phyloP scores from a whole-genome alignment of 64 coral and sea anemone species.

The Trachythela sp. region DNA sequence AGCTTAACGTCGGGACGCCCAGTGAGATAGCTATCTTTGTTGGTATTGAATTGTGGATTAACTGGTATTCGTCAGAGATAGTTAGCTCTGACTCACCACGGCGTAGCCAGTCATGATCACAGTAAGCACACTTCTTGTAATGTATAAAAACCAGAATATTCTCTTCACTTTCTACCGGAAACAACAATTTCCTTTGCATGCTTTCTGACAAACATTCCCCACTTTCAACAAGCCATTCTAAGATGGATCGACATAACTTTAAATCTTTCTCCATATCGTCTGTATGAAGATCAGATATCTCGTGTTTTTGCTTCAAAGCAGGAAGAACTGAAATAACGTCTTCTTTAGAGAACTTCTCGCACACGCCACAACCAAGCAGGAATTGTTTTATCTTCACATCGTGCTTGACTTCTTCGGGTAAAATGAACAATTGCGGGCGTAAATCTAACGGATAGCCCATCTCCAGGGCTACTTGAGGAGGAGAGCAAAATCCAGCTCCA shows the following conservation, averaged over 20 bases:
- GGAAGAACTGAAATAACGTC: constrained; percentile 65
- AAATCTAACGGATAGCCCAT: not conserved
- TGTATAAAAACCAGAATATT: too few relatives aligned
- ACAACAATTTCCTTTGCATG: too few relatives aligned
- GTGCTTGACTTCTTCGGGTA: constrained; percentile 57
- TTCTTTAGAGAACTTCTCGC: constrained; percentile 61
- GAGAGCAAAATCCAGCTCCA: not conserved
- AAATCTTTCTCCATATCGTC: not conserved
- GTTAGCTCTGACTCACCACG: constrained; percentile 34
- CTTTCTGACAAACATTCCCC: not conserved
- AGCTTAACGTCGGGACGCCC: constrained; percentile 69
- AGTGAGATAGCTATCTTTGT: constrained; percentile 68
- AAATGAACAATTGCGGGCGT: constrained; percentile 29
- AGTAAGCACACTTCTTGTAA: not conserved
- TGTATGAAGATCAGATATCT: not conserved
- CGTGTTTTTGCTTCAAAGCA: not conserved
- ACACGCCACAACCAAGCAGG: constrained; percentile 61
- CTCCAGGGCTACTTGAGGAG: not conserved
- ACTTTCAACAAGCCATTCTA: not conserved
- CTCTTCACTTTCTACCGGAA: too few relatives aligned
- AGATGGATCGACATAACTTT: not conserved
- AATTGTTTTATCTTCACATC: constrained; percentile 61
- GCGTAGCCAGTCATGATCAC: constrained; percentile 40
- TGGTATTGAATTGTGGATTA: constrained; percentile 72
- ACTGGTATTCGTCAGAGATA: constrained; percentile 19